Conservation (phyloP, 2,797 vertebrate genomes). For the Tinamus major region DNA sequence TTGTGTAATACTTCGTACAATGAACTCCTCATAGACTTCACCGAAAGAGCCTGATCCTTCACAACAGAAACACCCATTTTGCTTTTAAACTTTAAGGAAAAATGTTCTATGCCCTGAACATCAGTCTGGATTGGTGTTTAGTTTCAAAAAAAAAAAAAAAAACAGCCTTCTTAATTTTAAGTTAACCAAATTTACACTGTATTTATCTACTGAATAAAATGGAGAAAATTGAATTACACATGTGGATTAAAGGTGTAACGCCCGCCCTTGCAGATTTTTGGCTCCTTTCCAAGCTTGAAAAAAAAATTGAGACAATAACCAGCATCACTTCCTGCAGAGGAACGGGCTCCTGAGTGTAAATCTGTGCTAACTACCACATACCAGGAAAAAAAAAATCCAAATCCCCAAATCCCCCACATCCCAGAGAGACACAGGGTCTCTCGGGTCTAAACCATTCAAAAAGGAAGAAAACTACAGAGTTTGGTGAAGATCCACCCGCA, state of each 20-base stretch:
- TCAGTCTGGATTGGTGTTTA: background rate
- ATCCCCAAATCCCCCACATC: background rate
- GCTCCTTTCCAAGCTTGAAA: background rate
- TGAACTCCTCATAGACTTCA: background rate
- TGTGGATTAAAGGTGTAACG: background rate
- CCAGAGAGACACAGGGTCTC: background rate
- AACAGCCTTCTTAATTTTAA: background rate
- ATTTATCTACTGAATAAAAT: background rate
- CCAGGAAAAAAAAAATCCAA: background rate
- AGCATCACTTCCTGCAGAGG: background rate
- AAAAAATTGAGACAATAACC: background rate
- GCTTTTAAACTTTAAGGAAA: background rate
- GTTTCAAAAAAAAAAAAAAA: background rate
- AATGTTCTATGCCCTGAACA: background rate
- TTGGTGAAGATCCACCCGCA: accelerated
- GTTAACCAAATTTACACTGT: background rate
- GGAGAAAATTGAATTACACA: background rate
- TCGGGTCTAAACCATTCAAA: background rate
- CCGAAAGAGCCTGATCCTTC: background rate
- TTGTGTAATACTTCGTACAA: background rate
- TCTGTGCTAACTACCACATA: background rate
- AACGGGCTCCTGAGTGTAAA: background rate
- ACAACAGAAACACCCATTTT: background rate
- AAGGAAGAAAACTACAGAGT: background rate
- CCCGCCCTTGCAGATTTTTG: background rate